A percentile compares a stretch with the other conserved stretches of the same genome.
Conservation (phyloP, 2,888 invertebrate genomes). For the Cheilosia variabilis region DNA sequence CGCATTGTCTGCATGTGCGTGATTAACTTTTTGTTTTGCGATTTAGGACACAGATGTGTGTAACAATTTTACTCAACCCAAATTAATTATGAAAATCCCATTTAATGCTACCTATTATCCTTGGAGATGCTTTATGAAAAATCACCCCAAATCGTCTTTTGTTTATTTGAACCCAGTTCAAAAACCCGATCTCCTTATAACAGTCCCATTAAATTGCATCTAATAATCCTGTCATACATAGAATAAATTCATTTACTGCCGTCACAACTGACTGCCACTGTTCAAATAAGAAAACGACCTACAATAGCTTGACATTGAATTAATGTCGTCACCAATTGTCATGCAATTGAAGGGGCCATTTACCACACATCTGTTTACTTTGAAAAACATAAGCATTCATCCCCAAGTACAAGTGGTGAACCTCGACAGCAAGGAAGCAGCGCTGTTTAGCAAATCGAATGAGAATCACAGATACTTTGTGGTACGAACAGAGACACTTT, state of each 20-base stretch:
- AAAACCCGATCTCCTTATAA: background rate
- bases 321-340: conserved; percentile 32
- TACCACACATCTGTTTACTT: conserved; percentile 16
- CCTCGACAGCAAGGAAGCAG: conserved; percentile 32
- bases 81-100: no score
- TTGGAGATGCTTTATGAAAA: no score
- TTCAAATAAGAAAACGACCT: background rate
- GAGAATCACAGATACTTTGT: conserved; percentile 54
- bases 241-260: background rate
- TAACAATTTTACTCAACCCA: no score
- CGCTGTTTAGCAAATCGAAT: conserved; percentile 59
- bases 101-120: no score
- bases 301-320: conserved; percentile 11
- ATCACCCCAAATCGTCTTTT: no score
- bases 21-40: no score
- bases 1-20: no score
- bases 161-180: background rate
- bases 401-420: background rate
- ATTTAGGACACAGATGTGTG: no score
- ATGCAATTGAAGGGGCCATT: conserved; percentile 5
- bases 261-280: conserved; percentile 5
- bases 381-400: conserved; percentile 24
- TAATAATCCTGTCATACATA: background rate
- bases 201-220: background rate
- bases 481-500: conserved; percentile 59